These are phyloP conservation scores for Quadroppia sp. DNA, from an alignment of 2,888 invertebrate species.

Conservation along the genomic window DNA sequence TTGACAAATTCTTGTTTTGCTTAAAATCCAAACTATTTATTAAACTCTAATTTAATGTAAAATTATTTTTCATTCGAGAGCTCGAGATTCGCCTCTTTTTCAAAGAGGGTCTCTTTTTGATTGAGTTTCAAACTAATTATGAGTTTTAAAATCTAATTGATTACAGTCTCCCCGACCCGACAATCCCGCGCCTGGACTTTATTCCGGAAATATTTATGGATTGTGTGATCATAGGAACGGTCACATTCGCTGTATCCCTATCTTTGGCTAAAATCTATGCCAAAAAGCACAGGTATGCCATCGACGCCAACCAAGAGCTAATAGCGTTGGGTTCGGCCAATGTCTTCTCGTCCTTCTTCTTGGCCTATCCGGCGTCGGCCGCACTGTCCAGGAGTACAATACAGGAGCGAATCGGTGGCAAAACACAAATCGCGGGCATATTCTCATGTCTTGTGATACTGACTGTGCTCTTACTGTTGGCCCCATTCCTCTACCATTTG, in stretches of 20 bases:
- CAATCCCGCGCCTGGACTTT: slow-evolving; percentile 45
- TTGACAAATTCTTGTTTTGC: too few relatives aligned
- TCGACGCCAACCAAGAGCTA: slow-evolving; percentile 64
- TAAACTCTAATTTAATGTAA: too few relatives aligned
- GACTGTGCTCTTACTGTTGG: slow-evolving; percentile 68
- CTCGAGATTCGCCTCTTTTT: too few relatives aligned
- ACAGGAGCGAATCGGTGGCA: slow-evolving; percentile 78
- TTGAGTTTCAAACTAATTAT: too few relatives aligned
- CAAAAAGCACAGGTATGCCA: slow-evolving; percentile 64
- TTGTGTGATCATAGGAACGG: slow-evolving; percentile 51
- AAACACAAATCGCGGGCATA: slow-evolving; percentile 68
- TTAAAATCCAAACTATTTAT: too few relatives aligned
- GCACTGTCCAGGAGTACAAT: slow-evolving; percentile 61
- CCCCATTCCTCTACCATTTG: slow-evolving; percentile 17
- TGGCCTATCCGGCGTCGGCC: slow-evolving; percentile 55
- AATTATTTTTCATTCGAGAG: too few relatives aligned
- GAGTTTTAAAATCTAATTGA: neutral
- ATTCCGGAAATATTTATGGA: slow-evolving; percentile 44
- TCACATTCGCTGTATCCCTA: slow-evolving; percentile 67
- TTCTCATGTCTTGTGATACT: slow-evolving; percentile 72
- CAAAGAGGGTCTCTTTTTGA: too few relatives aligned
- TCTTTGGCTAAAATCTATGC: slow-evolving; percentile 72
- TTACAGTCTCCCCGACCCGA: slow-evolving; percentile 45
- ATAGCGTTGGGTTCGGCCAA: slow-evolving; percentile 51
- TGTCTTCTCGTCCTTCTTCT: slow-evolving; percentile 55